Evolutionary conservation across 2,797 vertebrate species (phyloP).

Genomic region (Amblyraja radiata): DNA sequence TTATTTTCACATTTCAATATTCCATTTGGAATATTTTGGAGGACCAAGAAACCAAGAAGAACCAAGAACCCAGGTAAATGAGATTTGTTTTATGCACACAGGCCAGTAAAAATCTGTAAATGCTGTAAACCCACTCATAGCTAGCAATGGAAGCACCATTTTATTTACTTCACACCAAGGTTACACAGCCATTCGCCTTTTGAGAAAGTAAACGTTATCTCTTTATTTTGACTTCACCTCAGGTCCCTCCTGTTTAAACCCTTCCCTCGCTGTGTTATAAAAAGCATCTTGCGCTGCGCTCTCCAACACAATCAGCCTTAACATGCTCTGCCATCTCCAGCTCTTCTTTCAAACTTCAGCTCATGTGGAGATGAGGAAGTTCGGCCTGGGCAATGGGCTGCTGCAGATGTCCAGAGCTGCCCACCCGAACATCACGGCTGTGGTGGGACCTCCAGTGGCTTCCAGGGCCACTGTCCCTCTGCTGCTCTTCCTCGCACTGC

Average conservation of each 20-base stretch:
- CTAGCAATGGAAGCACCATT: not conserved
- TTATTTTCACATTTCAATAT: no score
- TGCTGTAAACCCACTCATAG: no score
- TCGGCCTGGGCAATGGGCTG: constrained; percentile 43
- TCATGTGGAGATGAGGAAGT: constrained; percentile 37
- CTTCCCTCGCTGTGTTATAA: constrained; percentile 7
- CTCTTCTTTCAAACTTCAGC: constrained; percentile 2
- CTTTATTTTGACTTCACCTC: constrained; percentile 65
- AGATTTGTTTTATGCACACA: no score
- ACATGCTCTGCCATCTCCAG: not conserved
- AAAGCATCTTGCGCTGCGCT: not conserved
- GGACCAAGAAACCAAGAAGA: no score
- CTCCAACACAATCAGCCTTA: not conserved
- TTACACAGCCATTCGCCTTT: constrained; percentile 47
- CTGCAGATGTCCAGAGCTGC: constrained; percentile 56
- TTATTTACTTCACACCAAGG: constrained; percentile 53
- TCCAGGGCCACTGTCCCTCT: constrained; percentile 54
- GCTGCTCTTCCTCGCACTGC: constrained; percentile 64
- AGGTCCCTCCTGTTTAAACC: constrained; percentile 5
- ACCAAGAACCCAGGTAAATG: no score
- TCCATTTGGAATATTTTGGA: no score
- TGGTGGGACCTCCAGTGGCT: constrained; percentile 43
- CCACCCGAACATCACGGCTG: constrained; percentile 49
- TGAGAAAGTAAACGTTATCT: constrained; percentile 44
- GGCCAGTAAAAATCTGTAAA: no score